Evolutionary conservation across 37 sponge, comb jelly and placozoan species (phyloP).

Genomic region (Beroe forskalii): DNA sequence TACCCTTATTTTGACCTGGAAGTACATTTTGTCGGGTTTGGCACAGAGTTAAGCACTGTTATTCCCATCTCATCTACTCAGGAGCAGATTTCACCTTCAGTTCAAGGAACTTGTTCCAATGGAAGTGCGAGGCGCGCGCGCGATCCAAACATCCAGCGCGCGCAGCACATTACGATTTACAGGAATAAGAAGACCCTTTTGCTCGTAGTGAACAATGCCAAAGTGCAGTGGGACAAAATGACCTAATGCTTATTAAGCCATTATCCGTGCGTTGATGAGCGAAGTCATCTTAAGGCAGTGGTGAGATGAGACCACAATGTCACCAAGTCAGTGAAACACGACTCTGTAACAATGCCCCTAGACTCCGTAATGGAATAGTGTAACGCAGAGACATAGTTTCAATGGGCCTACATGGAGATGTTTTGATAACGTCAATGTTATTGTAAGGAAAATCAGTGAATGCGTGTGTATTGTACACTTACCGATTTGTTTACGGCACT

Average conservation of each 20-base stretch:
- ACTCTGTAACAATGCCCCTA: too few relatives aligned
- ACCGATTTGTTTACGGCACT: constrained; percentile 93
- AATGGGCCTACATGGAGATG: too few relatives aligned
- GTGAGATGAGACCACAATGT: neutral
- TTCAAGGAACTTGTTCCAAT: neutral
- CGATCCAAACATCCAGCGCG: neutral
- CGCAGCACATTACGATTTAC: neutral
- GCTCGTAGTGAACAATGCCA: neutral
- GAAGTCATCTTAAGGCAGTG: neutral
- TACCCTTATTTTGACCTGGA: neutral
- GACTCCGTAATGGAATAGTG: too few relatives aligned
- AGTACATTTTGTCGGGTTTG: constrained; percentile 30
- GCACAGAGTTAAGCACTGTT: neutral
- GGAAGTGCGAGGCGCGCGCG: neutral
- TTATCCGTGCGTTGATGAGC: neutral
- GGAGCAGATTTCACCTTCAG: neutral
- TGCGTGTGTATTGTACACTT: neutral
- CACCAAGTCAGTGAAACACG: too few relatives aligned
- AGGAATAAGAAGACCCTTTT: neutral
- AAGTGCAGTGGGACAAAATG: neutral
- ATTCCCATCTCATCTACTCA: neutral
- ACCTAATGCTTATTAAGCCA: constrained; percentile 30
- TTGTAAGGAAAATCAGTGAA: too few relatives aligned
- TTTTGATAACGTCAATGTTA: too few relatives aligned
- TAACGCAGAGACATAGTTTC: too few relatives aligned